Base-by-base conservation (phyloP, 2,113 vertebrate genomes). In the Hyaena hyaena region DNA sequence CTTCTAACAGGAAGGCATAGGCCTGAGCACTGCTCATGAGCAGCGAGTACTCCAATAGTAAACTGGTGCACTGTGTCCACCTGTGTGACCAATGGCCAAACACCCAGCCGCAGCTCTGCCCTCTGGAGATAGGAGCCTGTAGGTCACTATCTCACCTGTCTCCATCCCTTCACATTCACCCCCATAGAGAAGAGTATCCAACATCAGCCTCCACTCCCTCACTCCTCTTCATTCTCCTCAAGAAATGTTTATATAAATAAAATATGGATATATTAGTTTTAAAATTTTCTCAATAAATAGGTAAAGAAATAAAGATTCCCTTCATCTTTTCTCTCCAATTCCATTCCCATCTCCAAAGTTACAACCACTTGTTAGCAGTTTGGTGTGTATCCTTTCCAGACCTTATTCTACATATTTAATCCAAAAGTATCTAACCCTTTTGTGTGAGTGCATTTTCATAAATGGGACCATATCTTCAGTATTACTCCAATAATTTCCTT, bases 401-500 rank as follows among this genome's bases (percentile, higher is more conserved):
- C 7, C 23, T 73, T 45, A 74, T 50, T 58, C 69, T 69, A 35
- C 21, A 17, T 53, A 55, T 28, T 55, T 63, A 45, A 58, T 39
- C 43, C 6, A 4, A 11, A 33, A 90, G 58, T 43, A 55, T 28
- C n/a, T 7, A 73, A 17, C 24, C 35, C 45, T 58, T 19, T 19
- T 28, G 5, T 43, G 15, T 19, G 3, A 21, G 7, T 66, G 66
- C 5, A 50, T 69, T 81, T 63, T 74, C 66, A 81, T 61, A 74
- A 69, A n/a, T 2, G 19, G 19, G 24, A 31, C 43, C 21, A 63
- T 43, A 35, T 71, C 73, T 79, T 39, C 69, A 58, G 21, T 45
- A 35, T 10, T 80, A n/a, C 48, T 88, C n/a, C 74, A 71, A 73
- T 50, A 69, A 82, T 17, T 86, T 73, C 89, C 92, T 71, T 92